These are phyloP conservation scores for Psittacula cyanocephala DNA, from an alignment of 2,113 vertebrate genomes.

Conservation along the genomic window DNA sequence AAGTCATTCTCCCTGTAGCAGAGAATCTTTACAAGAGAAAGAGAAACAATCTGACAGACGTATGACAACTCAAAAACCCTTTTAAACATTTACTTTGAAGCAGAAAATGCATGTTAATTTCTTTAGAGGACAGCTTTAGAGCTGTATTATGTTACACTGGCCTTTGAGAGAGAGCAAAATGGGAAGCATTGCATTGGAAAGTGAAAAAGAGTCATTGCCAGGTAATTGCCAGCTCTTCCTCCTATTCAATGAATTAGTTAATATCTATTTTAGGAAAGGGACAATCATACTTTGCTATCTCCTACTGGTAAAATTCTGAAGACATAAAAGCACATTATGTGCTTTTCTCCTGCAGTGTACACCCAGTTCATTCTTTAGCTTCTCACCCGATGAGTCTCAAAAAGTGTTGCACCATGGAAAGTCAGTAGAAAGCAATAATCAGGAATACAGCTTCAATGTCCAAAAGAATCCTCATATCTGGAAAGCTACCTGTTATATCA, in stretches of 20 bases:
- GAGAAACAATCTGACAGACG: constrained; percentile 48
- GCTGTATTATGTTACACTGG: not conserved
- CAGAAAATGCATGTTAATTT: not conserved
- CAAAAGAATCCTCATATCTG: not conserved
- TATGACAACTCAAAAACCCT: not conserved
- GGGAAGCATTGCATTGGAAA: not conserved
- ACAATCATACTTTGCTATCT: not conserved
- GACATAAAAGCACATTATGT: not conserved
- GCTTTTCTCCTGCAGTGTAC: not conserved
- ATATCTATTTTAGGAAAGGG: not conserved
- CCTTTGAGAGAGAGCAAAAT: not conserved
- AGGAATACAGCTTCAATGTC: not conserved
- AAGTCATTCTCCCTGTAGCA: constrained; percentile 1
- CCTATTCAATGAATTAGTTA: not conserved
- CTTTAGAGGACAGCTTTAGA: not conserved
- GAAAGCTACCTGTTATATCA: not conserved
- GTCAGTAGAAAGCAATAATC: not conserved
- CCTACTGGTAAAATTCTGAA: not conserved
- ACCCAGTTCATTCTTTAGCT: not conserved
- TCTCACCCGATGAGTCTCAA: not conserved
- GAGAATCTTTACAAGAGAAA: constrained; percentile 28
- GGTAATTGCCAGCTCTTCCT: not conserved
- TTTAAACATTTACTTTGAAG: constrained; percentile 10
- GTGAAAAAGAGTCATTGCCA: not conserved
- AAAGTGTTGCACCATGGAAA: not conserved